Percentiles rank a stretch among this genome's conserved stretches.
Conservation (phyloP, 2,888 invertebrate species). For the Ypsolopha scabrella region DNA sequence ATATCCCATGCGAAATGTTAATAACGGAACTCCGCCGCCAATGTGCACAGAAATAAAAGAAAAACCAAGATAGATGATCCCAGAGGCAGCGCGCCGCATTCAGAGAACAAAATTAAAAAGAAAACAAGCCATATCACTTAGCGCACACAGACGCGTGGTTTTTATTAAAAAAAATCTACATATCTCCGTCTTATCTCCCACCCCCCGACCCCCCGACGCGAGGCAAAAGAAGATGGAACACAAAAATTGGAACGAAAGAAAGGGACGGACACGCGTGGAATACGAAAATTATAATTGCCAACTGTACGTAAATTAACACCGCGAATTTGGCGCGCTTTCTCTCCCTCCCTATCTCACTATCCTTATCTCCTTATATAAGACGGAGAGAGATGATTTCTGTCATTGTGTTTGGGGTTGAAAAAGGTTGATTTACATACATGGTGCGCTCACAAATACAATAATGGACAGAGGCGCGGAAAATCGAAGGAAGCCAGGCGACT, state of each 20-base stretch:
- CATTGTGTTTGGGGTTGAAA: slow-evolving; percentile 25
- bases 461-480: slow-evolving; percentile 54
- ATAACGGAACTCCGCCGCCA: slow-evolving; percentile 29
- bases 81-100: slow-evolving; percentile 38
- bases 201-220: slow-evolving; percentile 37
- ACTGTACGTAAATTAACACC: slow-evolving; percentile 69
- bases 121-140: slow-evolving; percentile 68
- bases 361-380: background rate
- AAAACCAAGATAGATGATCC: slow-evolving; percentile 56
- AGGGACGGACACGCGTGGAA: slow-evolving; percentile 50
- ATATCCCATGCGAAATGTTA: slow-evolving; percentile 67
- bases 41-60: slow-evolving; percentile 24
- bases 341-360: slow-evolving; percentile 18
- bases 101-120: slow-evolving; percentile 67
- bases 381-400: slow-evolving; percentile 14
- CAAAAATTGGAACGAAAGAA: slow-evolving; percentile 53
- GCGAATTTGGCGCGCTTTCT: slow-evolving; percentile 43
- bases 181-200: slow-evolving; percentile 61
- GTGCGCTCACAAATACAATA: slow-evolving; percentile 56
- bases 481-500: slow-evolving; percentile 47
- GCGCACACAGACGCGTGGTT: slow-evolving; percentile 64
- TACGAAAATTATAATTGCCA: slow-evolving; percentile 68
- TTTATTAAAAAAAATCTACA: slow-evolving; percentile 68
- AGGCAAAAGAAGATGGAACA: slow-evolving; percentile 37
- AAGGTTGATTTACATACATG: slow-evolving; percentile 55